phyloP scores from a whole-genome alignment of 2,888 invertebrate species.

The Belgica antarctica region DNA sequence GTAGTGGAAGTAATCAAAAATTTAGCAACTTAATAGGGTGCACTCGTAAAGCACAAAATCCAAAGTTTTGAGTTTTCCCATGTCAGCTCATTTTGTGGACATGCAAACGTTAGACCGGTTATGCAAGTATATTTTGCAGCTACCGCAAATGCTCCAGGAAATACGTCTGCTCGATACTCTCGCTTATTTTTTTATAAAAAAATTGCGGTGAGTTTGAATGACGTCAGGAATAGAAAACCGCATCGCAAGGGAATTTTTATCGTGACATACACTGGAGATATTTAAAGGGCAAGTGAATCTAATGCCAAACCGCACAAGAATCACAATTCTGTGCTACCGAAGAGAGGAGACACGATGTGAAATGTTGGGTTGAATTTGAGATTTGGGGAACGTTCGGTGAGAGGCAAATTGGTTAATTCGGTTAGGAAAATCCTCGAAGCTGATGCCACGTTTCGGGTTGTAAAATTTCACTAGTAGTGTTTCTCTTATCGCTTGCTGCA shows the following conservation, averaged over 20 bases:
- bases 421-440: slow-evolving; percentile 2
- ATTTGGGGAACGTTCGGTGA: background rate
- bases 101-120: no score
- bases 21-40: no score
- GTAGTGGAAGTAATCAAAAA: no score
- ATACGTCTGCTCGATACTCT: no score
- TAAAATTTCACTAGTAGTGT: background rate
- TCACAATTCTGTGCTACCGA: background rate
- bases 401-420: slow-evolving; percentile 21
- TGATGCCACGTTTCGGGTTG: slow-evolving; percentile 6
- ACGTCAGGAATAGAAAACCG: background rate
- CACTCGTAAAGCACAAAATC: no score
- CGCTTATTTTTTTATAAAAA: background rate
- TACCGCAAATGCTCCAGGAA: no score
- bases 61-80: no score
- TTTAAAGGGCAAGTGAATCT: background rate
- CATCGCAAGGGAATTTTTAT: slow-evolving; percentile 11
- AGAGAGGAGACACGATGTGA: background rate
- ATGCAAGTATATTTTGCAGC: no score
- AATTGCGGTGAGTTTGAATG: slow-evolving; percentile 1
- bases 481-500: background rate
- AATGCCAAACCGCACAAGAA: slow-evolving; percentile 1
- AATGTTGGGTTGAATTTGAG: background rate
- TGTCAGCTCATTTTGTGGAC: no score
- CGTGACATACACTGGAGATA: slow-evolving; percentile 5